phyloP scores from a whole-genome alignment of 2,113 vertebrate genomes.

The Chlorodrepanis virens region DNA sequence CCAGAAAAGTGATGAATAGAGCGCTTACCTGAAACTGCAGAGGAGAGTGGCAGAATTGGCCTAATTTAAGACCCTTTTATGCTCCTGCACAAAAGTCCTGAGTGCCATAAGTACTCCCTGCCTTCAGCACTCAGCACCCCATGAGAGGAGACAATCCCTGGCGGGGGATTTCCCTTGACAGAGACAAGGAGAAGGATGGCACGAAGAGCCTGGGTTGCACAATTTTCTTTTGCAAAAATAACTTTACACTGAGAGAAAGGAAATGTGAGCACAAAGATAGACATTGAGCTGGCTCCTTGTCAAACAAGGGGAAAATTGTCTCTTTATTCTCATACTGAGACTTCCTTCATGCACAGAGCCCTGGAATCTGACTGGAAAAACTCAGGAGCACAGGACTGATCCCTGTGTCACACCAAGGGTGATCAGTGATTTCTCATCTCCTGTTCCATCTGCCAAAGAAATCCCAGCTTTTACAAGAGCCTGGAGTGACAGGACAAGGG shows the following conservation, averaged over 20 bases:
- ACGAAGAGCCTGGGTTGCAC: neutral
- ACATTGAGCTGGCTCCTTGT: neutral
- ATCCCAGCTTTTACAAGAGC: neutral
- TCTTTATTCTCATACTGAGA: neutral
- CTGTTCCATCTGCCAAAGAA: rapidly evolving
- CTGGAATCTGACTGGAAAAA: neutral
- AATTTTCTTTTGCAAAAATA: neutral
- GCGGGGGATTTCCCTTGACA: neutral
- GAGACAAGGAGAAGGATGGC: neutral
- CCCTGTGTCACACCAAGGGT: neutral
- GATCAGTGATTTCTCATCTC: neutral
- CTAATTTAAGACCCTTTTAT: neutral
- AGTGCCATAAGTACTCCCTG: neutral
- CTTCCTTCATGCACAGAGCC: rapidly evolving
- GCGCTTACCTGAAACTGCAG: neutral
- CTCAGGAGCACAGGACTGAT: too few relatives aligned
- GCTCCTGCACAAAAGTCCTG: neutral
- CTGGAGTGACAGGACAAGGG: neutral
- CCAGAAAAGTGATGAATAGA: neutral
- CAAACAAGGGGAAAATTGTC: neutral
- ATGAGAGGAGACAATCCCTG: neutral
- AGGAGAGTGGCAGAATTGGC: neutral
- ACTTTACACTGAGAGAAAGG: neutral
- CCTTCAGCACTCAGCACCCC: neutral
- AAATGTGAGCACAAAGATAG: neutral